Evolutionary conservation across 2,888 invertebrate genomes (phyloP).

Genomic region (Tenthredo distinguenda): DNA sequence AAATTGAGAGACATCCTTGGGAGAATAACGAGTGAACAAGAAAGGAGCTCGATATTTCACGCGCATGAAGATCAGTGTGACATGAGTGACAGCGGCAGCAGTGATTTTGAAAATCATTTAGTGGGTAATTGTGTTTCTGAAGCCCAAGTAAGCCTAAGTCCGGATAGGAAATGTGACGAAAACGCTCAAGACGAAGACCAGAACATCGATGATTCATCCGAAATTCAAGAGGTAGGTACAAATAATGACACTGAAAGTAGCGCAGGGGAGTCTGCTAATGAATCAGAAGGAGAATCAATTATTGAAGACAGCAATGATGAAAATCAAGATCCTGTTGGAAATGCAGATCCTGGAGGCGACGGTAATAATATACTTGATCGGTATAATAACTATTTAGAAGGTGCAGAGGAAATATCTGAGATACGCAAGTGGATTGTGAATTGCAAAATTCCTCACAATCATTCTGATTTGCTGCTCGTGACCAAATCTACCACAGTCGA

Average conservation of each 20-base stretch:
- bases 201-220: conserved; percentile 9
- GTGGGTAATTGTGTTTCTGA: neutral
- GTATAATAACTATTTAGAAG: conserved; percentile 12
- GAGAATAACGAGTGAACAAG: too few species aligned
- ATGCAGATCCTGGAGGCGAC: conserved; percentile 12
- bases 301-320: neutral
- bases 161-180: neutral
- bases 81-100: neutral
- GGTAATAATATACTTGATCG: neutral
- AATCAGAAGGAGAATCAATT: neutral
- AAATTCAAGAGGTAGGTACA: neutral
- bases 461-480: conserved; percentile 51
- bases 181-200: conserved; percentile 9
- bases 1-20: neutral
- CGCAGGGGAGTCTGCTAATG: neutral
- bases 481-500: conserved; percentile 52
- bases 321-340: conserved; percentile 18
- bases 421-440: conserved; percentile 52
- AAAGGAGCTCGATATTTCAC: too few species aligned
- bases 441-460: conserved; percentile 49
- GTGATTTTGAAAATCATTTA: conserved; percentile 5
- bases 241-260: neutral
- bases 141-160: neutral
- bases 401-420: conserved; percentile 13
- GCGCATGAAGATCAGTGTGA: neutral